phyloP scores from a whole-genome alignment of 2,797 vertebrate genomes.

The Channallabes apus region DNA sequence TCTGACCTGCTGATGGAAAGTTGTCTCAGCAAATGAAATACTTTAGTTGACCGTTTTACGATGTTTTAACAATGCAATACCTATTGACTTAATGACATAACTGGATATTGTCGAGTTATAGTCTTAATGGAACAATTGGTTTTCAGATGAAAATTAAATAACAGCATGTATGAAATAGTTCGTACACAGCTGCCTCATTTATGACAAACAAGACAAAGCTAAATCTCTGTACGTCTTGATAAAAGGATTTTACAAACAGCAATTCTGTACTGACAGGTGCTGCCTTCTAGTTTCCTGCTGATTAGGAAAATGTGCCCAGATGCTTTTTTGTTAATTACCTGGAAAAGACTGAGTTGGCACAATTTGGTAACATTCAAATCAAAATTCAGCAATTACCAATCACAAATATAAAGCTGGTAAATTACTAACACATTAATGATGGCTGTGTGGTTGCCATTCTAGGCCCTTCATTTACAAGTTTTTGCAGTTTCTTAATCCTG shows the following conservation, averaged over 20 bases:
- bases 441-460: neutral
- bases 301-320: conserved; percentile 2
- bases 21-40: neutral
- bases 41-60: conserved; percentile 17
- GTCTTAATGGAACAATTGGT: conserved; percentile 43
- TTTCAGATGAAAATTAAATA: conserved; percentile 48
- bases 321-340: conserved; percentile 3
- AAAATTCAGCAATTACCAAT: neutral
- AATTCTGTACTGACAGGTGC: neutral
- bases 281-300: neutral
- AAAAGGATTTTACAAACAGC: conserved; percentile 10
- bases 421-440: neutral
- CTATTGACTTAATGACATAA: conserved; percentile 42
- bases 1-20: conserved; percentile 25
- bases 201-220: conserved; percentile 32
- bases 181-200: conserved; percentile 21
- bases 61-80: conserved; percentile 45
- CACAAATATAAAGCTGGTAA: neutral
- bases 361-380: neutral
- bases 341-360: neutral
- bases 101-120: too few relatives aligned
- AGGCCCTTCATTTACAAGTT: neutral
- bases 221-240: conserved; percentile 24
- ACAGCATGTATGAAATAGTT: conserved; percentile 11
- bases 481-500: neutral